These are phyloP conservation scores for Epinephelus lanceolatus DNA, from an alignment of 2,113 vertebrate genomes.

Conservation along the genomic window DNA sequence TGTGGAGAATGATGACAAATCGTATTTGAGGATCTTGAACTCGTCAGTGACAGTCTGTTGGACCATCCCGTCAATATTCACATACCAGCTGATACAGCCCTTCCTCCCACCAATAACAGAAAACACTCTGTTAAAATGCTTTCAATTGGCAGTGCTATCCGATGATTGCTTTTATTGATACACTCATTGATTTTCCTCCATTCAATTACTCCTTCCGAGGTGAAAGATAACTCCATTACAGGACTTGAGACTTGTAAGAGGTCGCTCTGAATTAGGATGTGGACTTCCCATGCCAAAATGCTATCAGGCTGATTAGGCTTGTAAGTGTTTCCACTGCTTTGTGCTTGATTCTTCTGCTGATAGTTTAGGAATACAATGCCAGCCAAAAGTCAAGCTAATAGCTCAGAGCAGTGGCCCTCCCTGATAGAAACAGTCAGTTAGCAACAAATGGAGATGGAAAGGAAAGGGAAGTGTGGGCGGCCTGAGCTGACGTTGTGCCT, in stretches of 20 bases:
- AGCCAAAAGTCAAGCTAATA: conserved; percentile 63
- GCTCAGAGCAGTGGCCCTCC: conserved; percentile 4
- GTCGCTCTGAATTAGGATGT: conserved; percentile 71
- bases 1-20: conserved; percentile 68
- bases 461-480: conserved; percentile 4
- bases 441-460: conserved; percentile 43
- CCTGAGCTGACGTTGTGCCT: conserved; percentile 29
- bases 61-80: conserved; percentile 47
- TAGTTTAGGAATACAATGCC: conserved; percentile 49
- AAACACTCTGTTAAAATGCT: conserved; percentile 63
- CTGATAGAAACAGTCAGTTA: conserved; percentile 31
- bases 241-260: conserved; percentile 65
- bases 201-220: conserved; percentile 72
- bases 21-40: conserved; percentile 48
- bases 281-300: conserved; percentile 64
- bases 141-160: conserved; percentile 60
- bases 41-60: conserved; percentile 48
- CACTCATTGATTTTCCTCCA: conserved; percentile 73
- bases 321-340: conserved; percentile 53
- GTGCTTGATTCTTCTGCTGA: conserved; percentile 60
- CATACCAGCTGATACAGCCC: conserved; percentile 52
- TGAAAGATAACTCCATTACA: conserved; percentile 76
- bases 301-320: conserved; percentile 75
- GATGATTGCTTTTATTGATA: conserved; percentile 74
- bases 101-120: conserved; percentile 32